Evolutionary conservation across 1,140 invertebrate genomes (phyloP).

Genomic region (Chironomus tepperi): DNA sequence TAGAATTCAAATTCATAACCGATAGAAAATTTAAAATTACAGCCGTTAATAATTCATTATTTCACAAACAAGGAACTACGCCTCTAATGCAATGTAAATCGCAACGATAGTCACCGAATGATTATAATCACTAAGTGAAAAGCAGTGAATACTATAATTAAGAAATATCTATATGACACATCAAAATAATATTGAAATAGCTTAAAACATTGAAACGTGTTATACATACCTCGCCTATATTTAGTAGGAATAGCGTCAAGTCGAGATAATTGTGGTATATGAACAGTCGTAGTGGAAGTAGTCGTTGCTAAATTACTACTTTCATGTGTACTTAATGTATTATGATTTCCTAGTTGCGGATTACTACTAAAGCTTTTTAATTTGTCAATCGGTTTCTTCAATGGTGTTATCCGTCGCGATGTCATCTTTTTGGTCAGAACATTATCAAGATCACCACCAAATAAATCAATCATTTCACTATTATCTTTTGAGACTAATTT

Average conservation of each 20-base stretch:
- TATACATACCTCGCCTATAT: constrained; percentile 22
- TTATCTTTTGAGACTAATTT: background rate
- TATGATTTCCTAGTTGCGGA: background rate
- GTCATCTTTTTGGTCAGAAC: background rate
- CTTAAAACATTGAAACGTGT: background rate
- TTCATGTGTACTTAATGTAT: background rate
- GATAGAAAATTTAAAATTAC: too few species aligned
- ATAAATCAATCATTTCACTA: background rate
- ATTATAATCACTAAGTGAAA: too few species aligned
- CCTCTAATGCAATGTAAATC: too few species aligned
- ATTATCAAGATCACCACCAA: background rate
- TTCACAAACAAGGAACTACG: too few species aligned
- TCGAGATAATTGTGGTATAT: constrained; percentile 11
- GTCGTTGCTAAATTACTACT: background rate
- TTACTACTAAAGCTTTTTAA: constrained; percentile 2
- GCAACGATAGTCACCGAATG: too few species aligned
- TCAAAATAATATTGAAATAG: background rate
- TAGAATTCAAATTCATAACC: too few species aligned
- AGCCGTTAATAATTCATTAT: too few species aligned
- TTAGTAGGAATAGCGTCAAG: constrained; percentile 25
- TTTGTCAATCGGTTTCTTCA: background rate
- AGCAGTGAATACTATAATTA: too few species aligned
- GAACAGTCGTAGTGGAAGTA: background rate
- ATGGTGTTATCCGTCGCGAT: background rate
- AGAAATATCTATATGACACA: too few species aligned